Conservation (phyloP, 2,888 invertebrate genomes). For the Hanleya hanleyi region DNA sequence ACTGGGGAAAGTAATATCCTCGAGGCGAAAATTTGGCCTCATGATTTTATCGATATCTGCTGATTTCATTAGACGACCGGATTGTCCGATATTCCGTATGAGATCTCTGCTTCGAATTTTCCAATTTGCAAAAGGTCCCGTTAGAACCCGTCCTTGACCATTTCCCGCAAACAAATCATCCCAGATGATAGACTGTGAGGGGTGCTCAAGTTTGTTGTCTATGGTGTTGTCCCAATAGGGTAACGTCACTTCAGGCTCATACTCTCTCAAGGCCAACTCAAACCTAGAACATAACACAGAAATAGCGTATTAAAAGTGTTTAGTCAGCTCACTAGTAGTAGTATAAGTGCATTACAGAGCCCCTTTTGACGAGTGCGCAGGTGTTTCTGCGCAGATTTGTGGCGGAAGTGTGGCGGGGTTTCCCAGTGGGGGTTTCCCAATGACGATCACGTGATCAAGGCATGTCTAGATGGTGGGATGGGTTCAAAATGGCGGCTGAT, state of each 20-base stretch:
- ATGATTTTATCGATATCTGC: slow-evolving; percentile 44
- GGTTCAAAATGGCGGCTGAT: too few relatives aligned
- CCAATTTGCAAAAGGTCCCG: slow-evolving; percentile 62
- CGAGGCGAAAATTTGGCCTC: slow-evolving; percentile 20
- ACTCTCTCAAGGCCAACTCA: slow-evolving; percentile 57
- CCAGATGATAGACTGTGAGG: slow-evolving; percentile 52
- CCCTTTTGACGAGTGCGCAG: too few relatives aligned
- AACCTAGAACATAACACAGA: too few relatives aligned
- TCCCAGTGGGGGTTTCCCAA: too few relatives aligned
- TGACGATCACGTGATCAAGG: too few relatives aligned
- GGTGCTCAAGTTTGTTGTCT: slow-evolving; percentile 48
- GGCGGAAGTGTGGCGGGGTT: too few relatives aligned
- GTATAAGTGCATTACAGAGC: too few relatives aligned
- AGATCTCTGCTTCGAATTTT: slow-evolving; percentile 45
- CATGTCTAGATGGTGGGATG: too few relatives aligned
- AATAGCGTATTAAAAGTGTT: too few relatives aligned
- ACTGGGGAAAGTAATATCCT: slow-evolving; percentile 47
- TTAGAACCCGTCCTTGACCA: slow-evolving; percentile 49
- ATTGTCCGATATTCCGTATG: not conserved
- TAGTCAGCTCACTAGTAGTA: too few relatives aligned
- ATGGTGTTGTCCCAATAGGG: slow-evolving; percentile 63
- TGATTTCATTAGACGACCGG: slow-evolving; percentile 46
- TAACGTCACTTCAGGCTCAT: slow-evolving; percentile 52
- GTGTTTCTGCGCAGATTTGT: too few relatives aligned
- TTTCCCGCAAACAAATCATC: slow-evolving; percentile 52